These are phyloP conservation scores for Diplazon laetatorius DNA, from an alignment of 2,888 invertebrate species.

Conservation along the genomic window DNA sequence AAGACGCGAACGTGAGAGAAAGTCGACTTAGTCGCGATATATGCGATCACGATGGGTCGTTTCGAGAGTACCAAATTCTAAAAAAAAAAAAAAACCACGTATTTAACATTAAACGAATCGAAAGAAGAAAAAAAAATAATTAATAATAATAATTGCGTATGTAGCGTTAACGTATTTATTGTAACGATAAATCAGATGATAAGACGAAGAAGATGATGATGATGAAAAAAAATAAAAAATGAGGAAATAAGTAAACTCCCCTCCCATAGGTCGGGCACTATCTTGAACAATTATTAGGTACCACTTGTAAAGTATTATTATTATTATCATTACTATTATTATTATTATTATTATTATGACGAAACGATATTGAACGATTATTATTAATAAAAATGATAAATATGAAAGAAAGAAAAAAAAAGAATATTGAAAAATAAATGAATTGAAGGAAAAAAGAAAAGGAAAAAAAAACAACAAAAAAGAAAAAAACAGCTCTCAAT, in stretches of 20 bases:
- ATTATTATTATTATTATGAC: conserved; percentile 68
- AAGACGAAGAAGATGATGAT: too few relatives aligned
- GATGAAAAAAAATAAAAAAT: too few relatives aligned
- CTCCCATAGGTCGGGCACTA: conserved; percentile 75
- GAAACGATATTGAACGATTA: conserved; percentile 66
- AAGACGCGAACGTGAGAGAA: conserved; percentile 60
- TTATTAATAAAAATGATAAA: conserved; percentile 64
- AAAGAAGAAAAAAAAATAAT: conserved; percentile 73
- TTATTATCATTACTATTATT: conserved; percentile 69
- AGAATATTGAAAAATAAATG: too few relatives aligned
- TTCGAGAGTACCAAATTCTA: conserved; percentile 82
- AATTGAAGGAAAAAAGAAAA: too few relatives aligned
- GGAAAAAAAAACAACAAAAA: conserved; percentile 22
- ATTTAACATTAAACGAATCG: conserved; percentile 79
- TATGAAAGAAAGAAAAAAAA: conserved; percentile 49
- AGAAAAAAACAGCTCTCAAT: conserved; percentile 51
- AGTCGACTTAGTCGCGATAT: conserved; percentile 59
- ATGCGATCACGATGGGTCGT: conserved; percentile 71
- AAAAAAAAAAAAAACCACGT: conserved; percentile 73
- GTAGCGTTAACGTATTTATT: conserved; percentile 74
- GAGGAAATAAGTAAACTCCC: conserved; percentile 63
- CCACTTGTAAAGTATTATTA: conserved; percentile 69
- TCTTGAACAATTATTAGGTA: conserved; percentile 77
- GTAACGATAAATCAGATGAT: conserved; percentile 71
- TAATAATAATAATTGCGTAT: conserved; percentile 76